These are phyloP conservation scores for Hoplias malabaricus DNA, from an alignment of 2,113 vertebrate species.

Conservation along the genomic window DNA sequence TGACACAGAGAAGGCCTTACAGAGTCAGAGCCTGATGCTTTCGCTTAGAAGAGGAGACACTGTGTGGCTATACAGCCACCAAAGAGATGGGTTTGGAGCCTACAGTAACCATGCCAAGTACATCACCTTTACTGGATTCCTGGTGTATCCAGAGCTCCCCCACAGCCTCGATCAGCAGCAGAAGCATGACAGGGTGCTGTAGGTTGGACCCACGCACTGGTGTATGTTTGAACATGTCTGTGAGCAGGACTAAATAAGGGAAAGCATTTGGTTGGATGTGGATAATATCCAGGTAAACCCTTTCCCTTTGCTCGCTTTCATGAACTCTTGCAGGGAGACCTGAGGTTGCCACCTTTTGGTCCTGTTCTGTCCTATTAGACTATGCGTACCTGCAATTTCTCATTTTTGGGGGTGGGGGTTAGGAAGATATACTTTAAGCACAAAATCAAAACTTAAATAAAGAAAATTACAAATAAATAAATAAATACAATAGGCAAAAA, in stretches of 20 bases:
- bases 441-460: neutral
- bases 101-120: slow-evolving; percentile 99
- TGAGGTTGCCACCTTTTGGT: slow-evolving; percentile 20
- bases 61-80: slow-evolving; percentile 95
- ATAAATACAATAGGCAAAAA: slow-evolving; percentile 1
- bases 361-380: slow-evolving; percentile 5
- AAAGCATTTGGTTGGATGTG: slow-evolving; percentile 7
- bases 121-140: slow-evolving; percentile 97
- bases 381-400: slow-evolving; percentile 13
- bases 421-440: slow-evolving; percentile 10
- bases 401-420: neutral
- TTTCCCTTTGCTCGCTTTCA: slow-evolving; percentile 24
- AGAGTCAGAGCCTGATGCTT: slow-evolving; percentile 97
- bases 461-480: neutral
- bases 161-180: slow-evolving; percentile 43
- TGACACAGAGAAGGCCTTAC: slow-evolving; percentile 91
- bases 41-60: slow-evolving; percentile 83
- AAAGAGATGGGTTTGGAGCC: slow-evolving; percentile 92
- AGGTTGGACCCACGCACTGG: slow-evolving; percentile 26
- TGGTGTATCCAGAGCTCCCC: slow-evolving; percentile 85
- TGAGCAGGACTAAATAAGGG: neutral
- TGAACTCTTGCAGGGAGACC: slow-evolving; percentile 32
- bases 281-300: slow-evolving; percentile 30
- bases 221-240: slow-evolving; percentile 18
- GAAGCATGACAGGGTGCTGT: slow-evolving; percentile 57